Percentiles rank a stretch among this genome's conserved stretches.
phyloP scores from a whole-genome alignment of 1,140 invertebrate genomes.

The Apis florea region DNA sequence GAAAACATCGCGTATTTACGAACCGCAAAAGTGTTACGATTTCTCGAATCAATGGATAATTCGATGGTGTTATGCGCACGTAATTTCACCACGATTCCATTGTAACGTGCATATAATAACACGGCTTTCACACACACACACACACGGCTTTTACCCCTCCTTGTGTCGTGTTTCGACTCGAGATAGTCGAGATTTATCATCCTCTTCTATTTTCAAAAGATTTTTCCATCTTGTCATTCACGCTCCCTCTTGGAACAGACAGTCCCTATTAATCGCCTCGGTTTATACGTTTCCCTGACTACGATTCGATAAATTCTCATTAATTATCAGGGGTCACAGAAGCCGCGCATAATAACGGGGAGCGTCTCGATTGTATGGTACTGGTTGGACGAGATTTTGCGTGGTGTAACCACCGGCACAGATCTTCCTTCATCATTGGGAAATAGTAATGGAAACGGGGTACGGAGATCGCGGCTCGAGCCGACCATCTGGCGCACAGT shows the following conservation, averaged over 20 bases:
- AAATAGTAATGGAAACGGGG: slow-evolving; percentile 50
- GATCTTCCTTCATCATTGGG: slow-evolving; percentile 58
- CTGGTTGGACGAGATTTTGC: background rate
- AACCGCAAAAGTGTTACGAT: slow-evolving; percentile 9
- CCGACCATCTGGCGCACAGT: slow-evolving; percentile 67
- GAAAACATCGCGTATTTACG: background rate
- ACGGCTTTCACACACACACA: background rate
- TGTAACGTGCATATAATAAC: too few species aligned
- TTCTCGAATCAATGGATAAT: background rate
- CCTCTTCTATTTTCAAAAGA: slow-evolving; percentile 30
- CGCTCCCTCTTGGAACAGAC: slow-evolving; percentile 6
- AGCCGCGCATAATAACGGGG: background rate
- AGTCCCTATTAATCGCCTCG: slow-evolving; percentile 35
- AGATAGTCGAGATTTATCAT: slow-evolving; percentile 34
- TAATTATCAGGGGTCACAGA: slow-evolving; percentile 34
- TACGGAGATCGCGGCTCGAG: background rate
- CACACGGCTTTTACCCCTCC: background rate
- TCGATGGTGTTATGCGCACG: background rate
- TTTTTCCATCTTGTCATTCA: slow-evolving; percentile 31
- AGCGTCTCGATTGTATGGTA: slow-evolving; percentile 16
- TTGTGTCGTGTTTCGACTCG: background rate
- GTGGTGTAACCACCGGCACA: slow-evolving; percentile 32
- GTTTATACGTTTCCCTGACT: background rate
- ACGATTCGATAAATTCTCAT: slow-evolving; percentile 35
- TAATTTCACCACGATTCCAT: background rate